phyloP scores from a whole-genome alignment of 2,113 vertebrate genomes.

The Symphodus melops region DNA sequence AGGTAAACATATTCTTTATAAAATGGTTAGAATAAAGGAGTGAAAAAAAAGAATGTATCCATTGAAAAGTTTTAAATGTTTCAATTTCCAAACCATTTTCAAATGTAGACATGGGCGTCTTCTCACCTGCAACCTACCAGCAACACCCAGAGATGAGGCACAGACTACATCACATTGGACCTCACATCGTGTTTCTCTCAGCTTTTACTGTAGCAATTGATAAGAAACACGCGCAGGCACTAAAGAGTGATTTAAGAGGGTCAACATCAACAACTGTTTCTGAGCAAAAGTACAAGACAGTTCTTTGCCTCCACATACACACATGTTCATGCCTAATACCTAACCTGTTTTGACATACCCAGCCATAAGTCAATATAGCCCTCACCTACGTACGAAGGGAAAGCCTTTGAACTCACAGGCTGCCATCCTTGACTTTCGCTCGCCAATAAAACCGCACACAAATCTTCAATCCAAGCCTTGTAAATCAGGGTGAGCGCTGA shows the following conservation, averaged over 20 bases:
- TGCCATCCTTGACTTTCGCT: constrained; percentile 52
- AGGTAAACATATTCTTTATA: no score
- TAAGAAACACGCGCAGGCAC: constrained; percentile 47
- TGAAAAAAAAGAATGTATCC: background rate
- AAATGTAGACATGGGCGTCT: background rate
- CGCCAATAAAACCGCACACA: constrained; percentile 72
- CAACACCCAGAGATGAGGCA: background rate
- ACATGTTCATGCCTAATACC: constrained; percentile 29
- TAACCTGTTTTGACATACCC: constrained; percentile 58
- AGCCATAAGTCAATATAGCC: constrained; percentile 27
- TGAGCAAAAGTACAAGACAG: constrained; percentile 29
- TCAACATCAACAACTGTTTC: constrained; percentile 41
- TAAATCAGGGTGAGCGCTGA: constrained; percentile 78
- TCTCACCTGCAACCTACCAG: background rate
- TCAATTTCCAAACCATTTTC: background rate
- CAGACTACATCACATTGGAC: constrained; percentile 6
- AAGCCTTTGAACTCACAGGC: constrained; percentile 66
- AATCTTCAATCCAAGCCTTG: constrained; percentile 74
- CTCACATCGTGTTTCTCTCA: constrained; percentile 34
- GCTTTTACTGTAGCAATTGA: constrained; percentile 26
- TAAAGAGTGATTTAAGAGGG: constrained; percentile 55
- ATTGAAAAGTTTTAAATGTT: background rate
- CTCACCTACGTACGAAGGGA: constrained; percentile 57
- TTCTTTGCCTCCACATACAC: constrained; percentile 28
- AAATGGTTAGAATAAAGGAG: background rate